Evolutionary conservation across 2,797 vertebrate genomes (phyloP), one percentile per base, ranked within the genome.

Genomic region (Etheostoma nigrum): DNA sequence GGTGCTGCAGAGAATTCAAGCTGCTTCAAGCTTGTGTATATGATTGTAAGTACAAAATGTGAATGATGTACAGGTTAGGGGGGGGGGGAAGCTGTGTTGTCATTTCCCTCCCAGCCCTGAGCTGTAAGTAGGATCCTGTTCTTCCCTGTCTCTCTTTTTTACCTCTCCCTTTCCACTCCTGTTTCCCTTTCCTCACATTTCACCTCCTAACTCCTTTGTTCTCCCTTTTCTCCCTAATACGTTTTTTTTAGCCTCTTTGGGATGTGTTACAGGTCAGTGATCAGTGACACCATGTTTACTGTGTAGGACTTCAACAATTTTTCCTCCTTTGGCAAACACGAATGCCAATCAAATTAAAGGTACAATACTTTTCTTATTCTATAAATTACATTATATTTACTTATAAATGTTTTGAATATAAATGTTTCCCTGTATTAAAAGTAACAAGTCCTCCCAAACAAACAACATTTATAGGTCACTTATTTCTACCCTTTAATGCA

Each of bases 31-130:
- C 30, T 67, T 36, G n/a, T 54, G 25, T 60, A 51, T 51, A 7
- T 60, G 30, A 64, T 15, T 67, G 27, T 55, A 55, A 59, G 55
- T 67, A 33, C 12, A 48, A 40, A 44, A 18, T 58, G 14, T 53
- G 21, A 60, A 64, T 47, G 40, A 69, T 72, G 63, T 67, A 21
- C n/a, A 33, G 27, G 36, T 14, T 55, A 60, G 16, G 18, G n/a
- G 42, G 10, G 47, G 58, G n/a, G 11, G 25, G 64, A 25, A 59
- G 44, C 25, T 27, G 27, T 27, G 65, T 57, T 51, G 52, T 65
- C n/a, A 70, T 55, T 84, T 83, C 64, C 65, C 48, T 74, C 51
- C 44, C 54, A 11, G 45, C 40, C 5, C 33, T 13, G 61, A 57
- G 44, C 42, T 81, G 19, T 60, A 66, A 72, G 67, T 75, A 68